Evolutionary conservation across 2,888 invertebrate genomes (phyloP).

Genomic region (Cheilosia variabilis): DNA sequence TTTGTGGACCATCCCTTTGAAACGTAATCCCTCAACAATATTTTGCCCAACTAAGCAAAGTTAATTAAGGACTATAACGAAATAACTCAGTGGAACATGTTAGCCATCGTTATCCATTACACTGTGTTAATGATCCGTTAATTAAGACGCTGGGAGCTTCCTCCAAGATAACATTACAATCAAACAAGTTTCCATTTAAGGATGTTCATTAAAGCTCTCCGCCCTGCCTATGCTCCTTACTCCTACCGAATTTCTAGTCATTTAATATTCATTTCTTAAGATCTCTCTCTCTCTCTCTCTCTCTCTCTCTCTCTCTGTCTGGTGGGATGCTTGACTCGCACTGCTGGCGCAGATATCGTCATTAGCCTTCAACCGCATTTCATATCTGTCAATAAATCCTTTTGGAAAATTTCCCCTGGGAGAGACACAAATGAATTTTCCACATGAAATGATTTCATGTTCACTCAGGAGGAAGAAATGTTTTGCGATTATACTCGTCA

Average conservation of each 20-base stretch:
- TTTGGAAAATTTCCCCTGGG: slow-evolving; percentile 63
- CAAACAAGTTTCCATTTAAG: slow-evolving; percentile 43
- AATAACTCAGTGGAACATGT: slow-evolving; percentile 22
- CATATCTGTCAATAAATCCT: slow-evolving; percentile 65
- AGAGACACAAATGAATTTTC: slow-evolving; percentile 67
- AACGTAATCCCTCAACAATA: neutral
- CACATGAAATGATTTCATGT: slow-evolving; percentile 62
- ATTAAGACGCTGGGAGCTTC: slow-evolving; percentile 25
- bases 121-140: slow-evolving; percentile 33
- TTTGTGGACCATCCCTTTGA: neutral
- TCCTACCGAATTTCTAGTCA: neutral
- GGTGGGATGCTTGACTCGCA: neutral
- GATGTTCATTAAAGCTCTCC: slow-evolving; percentile 31
- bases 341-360: slow-evolving; percentile 35
- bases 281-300: neutral
- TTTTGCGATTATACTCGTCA: slow-evolving; percentile 55
- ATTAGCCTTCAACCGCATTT: slow-evolving; percentile 69
- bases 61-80: neutral
- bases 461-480: slow-evolving; percentile 61
- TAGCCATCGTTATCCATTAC: slow-evolving; percentile 39
- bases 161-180: slow-evolving; percentile 7
- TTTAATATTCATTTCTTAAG: slow-evolving; percentile 36
- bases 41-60: neutral
- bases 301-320: neutral
- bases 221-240: neutral